These are phyloP conservation scores for Calephelis nemesis DNA, from an alignment of 1,140 invertebrate genomes.

Conservation along the genomic window DNA sequence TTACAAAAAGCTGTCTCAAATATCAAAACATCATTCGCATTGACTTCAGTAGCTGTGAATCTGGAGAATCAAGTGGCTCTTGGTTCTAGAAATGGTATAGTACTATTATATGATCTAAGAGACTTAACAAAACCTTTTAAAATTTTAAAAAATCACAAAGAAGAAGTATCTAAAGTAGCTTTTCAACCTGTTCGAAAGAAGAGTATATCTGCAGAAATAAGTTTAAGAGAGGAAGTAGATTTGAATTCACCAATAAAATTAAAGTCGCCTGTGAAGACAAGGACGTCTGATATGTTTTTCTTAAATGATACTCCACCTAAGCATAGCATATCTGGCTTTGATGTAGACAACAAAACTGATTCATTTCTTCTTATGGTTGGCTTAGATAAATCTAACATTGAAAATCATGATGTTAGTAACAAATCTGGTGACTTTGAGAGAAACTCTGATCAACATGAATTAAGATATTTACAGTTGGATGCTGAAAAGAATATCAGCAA, in stretches of 20 bases:
- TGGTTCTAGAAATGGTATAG: constrained; percentile 66
- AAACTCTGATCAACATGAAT: constrained; percentile 53
- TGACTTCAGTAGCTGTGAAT: constrained; percentile 70
- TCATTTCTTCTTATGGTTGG: constrained; percentile 69
- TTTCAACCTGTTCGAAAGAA: constrained; percentile 67
- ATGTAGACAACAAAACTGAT: constrained; percentile 51
- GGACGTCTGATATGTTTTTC: constrained; percentile 65
- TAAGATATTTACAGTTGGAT: constrained; percentile 51
- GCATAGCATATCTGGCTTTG: constrained; percentile 37
- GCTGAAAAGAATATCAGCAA: constrained; percentile 63
- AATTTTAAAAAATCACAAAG: constrained; percentile 62
- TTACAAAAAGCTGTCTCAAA: constrained; percentile 68
- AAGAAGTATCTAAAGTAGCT: constrained; percentile 58
- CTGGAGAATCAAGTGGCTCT: constrained; percentile 62
- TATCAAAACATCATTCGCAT: constrained; percentile 58
- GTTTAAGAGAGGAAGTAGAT: constrained; percentile 63
- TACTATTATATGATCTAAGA: constrained; percentile 71
- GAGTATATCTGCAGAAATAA: constrained; percentile 55
- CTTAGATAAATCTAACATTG: constrained; percentile 59
- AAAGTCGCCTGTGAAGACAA: constrained; percentile 45
- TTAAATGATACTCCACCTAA: constrained; percentile 57
- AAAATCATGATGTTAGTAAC: constrained; percentile 50
- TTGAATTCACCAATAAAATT: constrained; percentile 42
- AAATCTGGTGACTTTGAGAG: constrained; percentile 50
- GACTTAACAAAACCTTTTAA: constrained; percentile 59